Evolutionary conservation across 2,888 invertebrate genomes (phyloP).

Genomic region (Pollenia amentaria): DNA sequence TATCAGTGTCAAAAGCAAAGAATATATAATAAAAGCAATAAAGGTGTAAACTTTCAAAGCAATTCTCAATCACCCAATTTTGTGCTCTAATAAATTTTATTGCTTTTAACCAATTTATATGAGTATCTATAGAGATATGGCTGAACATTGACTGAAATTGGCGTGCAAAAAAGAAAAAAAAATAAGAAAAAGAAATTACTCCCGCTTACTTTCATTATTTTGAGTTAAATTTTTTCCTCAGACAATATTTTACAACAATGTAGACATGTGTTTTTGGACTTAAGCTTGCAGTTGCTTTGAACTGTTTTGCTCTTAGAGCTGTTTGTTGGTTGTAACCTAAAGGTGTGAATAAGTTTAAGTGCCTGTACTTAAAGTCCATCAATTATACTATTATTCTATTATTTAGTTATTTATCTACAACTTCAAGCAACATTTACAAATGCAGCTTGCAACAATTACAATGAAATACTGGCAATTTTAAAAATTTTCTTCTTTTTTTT

Average conservation of each 20-base stretch:
- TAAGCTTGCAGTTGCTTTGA: constrained; percentile 12
- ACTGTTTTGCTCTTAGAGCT: background rate
- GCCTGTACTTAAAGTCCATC: constrained; percentile 73
- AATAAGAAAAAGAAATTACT: constrained; percentile 47
- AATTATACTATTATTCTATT: constrained; percentile 74
- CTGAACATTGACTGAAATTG: constrained; percentile 66
- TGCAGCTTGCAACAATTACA: constrained; percentile 54
- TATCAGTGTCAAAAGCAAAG: constrained; percentile 2
- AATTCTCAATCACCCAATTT: constrained; percentile 73
- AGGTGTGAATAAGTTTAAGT: constrained; percentile 74
- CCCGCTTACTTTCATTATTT: constrained; percentile 63
- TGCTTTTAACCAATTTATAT: constrained; percentile 45
- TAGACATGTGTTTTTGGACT: background rate
- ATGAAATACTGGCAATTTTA: constrained; percentile 22
- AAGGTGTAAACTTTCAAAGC: constrained; percentile 70
- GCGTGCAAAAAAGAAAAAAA: constrained; percentile 21
- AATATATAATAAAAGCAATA: constrained; percentile 20
- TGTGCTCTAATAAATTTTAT: constrained; percentile 75
- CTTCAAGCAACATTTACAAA: constrained; percentile 56
- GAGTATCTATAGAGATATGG: constrained; percentile 51
- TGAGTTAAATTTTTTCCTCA: background rate
- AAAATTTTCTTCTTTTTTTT: background rate
- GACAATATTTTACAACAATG: background rate
- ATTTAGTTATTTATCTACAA: constrained; percentile 74
- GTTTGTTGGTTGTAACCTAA: constrained; percentile 57